Base-by-base conservation (phyloP, 2,113 vertebrate genomes). In the Dicrurus megarhynchus region DNA sequence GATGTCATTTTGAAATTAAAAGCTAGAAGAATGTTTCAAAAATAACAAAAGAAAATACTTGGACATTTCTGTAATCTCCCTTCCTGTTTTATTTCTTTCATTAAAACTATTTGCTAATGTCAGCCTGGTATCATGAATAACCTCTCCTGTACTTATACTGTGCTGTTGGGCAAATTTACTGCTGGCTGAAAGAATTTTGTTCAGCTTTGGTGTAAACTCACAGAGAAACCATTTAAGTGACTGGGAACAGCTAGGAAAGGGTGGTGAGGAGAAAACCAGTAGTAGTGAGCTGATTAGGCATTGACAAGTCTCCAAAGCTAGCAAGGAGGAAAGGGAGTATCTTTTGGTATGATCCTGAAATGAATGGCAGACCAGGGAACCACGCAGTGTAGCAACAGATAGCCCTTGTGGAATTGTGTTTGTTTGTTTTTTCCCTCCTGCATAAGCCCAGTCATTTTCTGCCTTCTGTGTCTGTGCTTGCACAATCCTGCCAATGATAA, bases 41-140 rank as follows among this genome's bases (percentile, higher is more conserved):
- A 87, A 78, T 53, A 78, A 32, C 35, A 73, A 68, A 80, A 85
- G 56, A 61, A 88, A 95, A 91, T 82, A 78, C 71, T 95, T 95
- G 64, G 37, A 84, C 63, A 37, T 90, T 75, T 90, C 28, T 86
- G 21, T 69, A 90, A 70, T 77, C 46, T 61, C 50, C 12, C 13
- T 90, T 90, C 33, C 32, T 7, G 1, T 91, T 95, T 84, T 52
- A 47, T 70, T 90, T 94, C 23, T 83, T 57, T 74, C 59, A 28
- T 74, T 84, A 37, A 84, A 92, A 89, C 32, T 80, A 33, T 61
- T 92, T 95, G 33, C 52, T 81, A 35, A 77, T 5, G 1, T 70
- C 80, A 81, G 50, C 26, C 44, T 77, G 10, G 13, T 26, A 15
- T 61, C 26, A 28, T 16, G 33, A 63, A 37, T 86, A 70, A 46